A percentile compares a stretch with the other conserved stretches of the same genome.
phyloP scores from a whole-genome alignment of 2,113 vertebrate genomes.

The Varanus salvator region DNA sequence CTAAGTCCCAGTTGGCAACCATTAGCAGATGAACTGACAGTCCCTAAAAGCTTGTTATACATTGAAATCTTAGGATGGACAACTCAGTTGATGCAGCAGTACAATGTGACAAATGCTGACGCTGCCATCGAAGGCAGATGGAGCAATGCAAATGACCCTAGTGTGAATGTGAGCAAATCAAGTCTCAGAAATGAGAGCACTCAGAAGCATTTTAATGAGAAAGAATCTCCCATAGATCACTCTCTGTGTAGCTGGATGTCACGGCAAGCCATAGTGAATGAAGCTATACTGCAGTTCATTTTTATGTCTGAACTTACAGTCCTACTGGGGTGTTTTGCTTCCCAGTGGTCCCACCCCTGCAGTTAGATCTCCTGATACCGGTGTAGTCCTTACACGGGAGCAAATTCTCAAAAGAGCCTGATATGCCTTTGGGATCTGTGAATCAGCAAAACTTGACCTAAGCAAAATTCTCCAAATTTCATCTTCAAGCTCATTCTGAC shows the following conservation, averaged over 20 bases:
- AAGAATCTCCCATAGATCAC: background rate
- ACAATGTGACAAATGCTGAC: background rate
- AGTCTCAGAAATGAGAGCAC: background rate
- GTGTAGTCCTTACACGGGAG: no score
- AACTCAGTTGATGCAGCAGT: background rate
- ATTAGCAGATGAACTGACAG: accelerated
- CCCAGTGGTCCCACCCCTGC: background rate
- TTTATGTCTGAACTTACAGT: background rate
- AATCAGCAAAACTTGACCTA: no score
- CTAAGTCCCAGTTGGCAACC: background rate
- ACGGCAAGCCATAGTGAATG: background rate
- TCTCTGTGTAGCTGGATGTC: background rate
- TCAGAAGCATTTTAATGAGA: background rate
- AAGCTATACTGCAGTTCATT: background rate
- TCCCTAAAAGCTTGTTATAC: background rate
- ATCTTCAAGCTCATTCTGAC: no score
- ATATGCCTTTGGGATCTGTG: no score
- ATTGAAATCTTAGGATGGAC: background rate
- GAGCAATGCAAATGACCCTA: background rate
- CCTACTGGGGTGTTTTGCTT: background rate
- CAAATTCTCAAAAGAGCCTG: no score
- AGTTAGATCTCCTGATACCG: background rate
- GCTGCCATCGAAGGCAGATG: background rate
- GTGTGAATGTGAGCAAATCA: background rate
- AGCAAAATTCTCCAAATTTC: no score